A percentile compares a stretch with the other conserved stretches of the same genome.
These are phyloP conservation scores for Drosophila tanythrix DNA, from an alignment of 2,888 invertebrate genomes.

Conservation along the genomic window DNA sequence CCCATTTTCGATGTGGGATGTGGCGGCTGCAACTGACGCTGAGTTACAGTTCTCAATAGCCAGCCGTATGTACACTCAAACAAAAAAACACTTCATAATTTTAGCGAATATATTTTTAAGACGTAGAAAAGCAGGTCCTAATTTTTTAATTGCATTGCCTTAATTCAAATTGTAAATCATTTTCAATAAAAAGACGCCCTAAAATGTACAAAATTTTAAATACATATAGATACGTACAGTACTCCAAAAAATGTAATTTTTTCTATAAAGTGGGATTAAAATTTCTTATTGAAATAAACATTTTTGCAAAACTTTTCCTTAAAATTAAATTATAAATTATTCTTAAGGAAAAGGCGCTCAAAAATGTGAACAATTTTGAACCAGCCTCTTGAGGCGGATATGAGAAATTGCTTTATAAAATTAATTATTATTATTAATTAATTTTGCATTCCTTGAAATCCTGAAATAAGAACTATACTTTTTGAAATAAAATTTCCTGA, in stretches of 20 bases:
- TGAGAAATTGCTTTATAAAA: neutral
- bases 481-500: neutral
- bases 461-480: neutral
- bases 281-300: neutral
- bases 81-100: neutral
- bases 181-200: neutral
- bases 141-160: neutral
- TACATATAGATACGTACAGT: neutral
- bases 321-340: neutral
- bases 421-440: neutral
- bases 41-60: constrained; percentile 12
- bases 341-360: neutral
- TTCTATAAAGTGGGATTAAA: neutral
- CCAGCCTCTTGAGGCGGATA: no score
- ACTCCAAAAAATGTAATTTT: rapidly evolving
- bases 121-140: neutral
- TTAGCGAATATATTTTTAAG: neutral
- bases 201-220: neutral
- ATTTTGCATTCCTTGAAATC: neutral
- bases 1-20: constrained; percentile 49
- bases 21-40: constrained; percentile 40
- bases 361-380: no score
- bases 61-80: neutral
- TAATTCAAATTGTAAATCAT: no score
- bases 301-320: no score